These are phyloP conservation scores for Malurus cyaneus DNA, from an alignment of 2,113 vertebrate genomes.

Conservation along the genomic window DNA sequence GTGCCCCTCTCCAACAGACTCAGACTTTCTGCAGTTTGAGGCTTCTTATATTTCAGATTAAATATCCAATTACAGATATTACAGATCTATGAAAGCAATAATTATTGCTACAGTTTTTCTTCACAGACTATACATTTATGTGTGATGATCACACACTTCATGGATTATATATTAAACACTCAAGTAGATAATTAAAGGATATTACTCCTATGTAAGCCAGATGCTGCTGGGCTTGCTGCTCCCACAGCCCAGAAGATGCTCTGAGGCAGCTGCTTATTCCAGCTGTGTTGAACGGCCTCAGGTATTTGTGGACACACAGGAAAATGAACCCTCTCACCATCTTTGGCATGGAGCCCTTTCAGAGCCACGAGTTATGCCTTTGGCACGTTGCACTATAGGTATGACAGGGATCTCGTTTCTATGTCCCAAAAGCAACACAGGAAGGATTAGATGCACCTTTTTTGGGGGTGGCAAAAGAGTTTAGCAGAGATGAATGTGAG, in stretches of 20 bases:
- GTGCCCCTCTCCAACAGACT: not conserved
- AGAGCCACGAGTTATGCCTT: not conserved
- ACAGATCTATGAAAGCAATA: not conserved
- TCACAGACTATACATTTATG: not conserved
- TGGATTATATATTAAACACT: not conserved
- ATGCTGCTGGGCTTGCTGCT: not conserved
- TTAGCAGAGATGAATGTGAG: not conserved
- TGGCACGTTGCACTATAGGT: not conserved
- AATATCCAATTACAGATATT: slow-evolving; percentile 18
- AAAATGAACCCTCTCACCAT: not conserved
- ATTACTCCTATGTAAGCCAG: not conserved
- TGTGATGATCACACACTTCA: not conserved
- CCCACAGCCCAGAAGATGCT: not conserved
- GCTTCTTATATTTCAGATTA: not conserved
- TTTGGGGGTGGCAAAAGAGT: not conserved
- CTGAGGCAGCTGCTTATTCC: not conserved
- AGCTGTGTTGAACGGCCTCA: fast-evolving
- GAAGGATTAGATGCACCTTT: not conserved
- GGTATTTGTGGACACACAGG: not conserved
- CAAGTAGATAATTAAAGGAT: slow-evolving; percentile 3
- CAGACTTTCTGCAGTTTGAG: not conserved
- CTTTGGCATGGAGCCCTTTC: not conserved
- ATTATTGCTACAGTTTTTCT: not conserved
- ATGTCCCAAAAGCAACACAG: not conserved
- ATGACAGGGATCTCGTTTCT: not conserved